Base-by-base conservation (phyloP, 2,797 vertebrate species). In the Sorex maritimensis region DNA sequence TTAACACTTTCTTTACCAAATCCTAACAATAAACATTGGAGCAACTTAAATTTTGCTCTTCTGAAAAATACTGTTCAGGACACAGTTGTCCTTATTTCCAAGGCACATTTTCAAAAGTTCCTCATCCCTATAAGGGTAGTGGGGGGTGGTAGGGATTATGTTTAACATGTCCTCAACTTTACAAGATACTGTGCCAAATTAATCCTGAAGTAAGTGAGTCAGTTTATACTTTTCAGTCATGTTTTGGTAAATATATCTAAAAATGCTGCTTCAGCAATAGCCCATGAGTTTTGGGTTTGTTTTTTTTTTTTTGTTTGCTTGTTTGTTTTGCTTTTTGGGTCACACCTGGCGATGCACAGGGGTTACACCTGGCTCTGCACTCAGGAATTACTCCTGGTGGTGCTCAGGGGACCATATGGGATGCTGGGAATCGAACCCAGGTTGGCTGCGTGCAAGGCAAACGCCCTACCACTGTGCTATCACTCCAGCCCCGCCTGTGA, bases 181-280 rank as follows among this genome's bases (percentile, higher is more conserved):
- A 19, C 26, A 69, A 83, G 52, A 8, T 3, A 17, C 49, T 83
- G 58, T n/a, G 24, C 5, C 23, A 58, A 72, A 19, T 80, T 88
- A 13, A 74, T 90, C 41, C 41, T 44, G 41, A 44, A 44, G 21
- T 13, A 55, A 55, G 17, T 55, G 52, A 55, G 52, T 17, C 52
- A 55, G 52, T 55, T 13, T 55, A 55, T 69, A 34, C 8, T 78
- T 80, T 85, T 71, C 85, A 81, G 28, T 23, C 12, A 52, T 41
- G 80, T 34, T 30, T 69, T 69, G 15, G 30, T n/a, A 17, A 73
- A 17, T 75, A 34, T 28, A 74, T 52, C 12, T 71, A 49, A 88
- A 92, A 75, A 68, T 69, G 67, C 12, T 84, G n/a, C 12, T 86
- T 77, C 85, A 23, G 6, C 52, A 81, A 7, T 52, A 75, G 24